Percentiles rank a stretch among this genome's conserved stretches.
These are phyloP conservation scores for Maniola hyperantus DNA, from an alignment of 2,888 invertebrate genomes.

Conservation along the genomic window DNA sequence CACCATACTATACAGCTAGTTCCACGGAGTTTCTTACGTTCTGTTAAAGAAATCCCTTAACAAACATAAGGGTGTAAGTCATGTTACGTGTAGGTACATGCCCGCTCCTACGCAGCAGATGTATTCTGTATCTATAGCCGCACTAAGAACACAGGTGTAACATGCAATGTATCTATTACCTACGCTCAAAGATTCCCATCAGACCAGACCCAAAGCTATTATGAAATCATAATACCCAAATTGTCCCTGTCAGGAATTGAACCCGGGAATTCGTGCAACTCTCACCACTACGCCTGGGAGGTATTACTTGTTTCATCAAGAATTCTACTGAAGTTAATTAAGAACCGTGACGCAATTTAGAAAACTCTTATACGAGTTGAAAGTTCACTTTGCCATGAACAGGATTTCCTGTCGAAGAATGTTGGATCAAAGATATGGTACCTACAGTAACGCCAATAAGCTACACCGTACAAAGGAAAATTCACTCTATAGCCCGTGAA, in stretches of 20 bases:
- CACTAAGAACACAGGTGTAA: too few species aligned
- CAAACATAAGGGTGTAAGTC: constrained; percentile 68
- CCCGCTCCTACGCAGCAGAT: constrained; percentile 25
- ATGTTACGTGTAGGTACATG: constrained; percentile 31
- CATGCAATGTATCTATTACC: too few species aligned
- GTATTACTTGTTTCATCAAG: constrained; percentile 28
- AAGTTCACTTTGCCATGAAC: constrained; percentile 40
- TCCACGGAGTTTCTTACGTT: constrained; percentile 59
- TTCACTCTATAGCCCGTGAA: background rate
- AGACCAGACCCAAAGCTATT: too few species aligned
- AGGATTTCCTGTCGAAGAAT: constrained; percentile 47
- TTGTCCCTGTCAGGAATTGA: too few species aligned
- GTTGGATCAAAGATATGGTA: constrained; percentile 46
- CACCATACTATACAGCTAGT: constrained; percentile 45
- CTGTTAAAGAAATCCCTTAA: constrained; percentile 72
- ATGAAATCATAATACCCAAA: too few species aligned
- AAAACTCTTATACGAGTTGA: constrained; percentile 41
- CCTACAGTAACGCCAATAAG: constrained; percentile 17
- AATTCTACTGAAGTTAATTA: constrained; percentile 38
- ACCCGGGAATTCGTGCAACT: too few species aligned
- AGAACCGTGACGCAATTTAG: constrained; percentile 37
- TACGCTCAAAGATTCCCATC: too few species aligned
- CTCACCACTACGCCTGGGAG: constrained; percentile 21
- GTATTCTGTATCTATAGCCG: too few species aligned
- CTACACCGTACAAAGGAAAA: constrained; percentile 13